phyloP scores from a whole-genome alignment of 2,113 vertebrate genomes.

The Xenopus borealis region DNA sequence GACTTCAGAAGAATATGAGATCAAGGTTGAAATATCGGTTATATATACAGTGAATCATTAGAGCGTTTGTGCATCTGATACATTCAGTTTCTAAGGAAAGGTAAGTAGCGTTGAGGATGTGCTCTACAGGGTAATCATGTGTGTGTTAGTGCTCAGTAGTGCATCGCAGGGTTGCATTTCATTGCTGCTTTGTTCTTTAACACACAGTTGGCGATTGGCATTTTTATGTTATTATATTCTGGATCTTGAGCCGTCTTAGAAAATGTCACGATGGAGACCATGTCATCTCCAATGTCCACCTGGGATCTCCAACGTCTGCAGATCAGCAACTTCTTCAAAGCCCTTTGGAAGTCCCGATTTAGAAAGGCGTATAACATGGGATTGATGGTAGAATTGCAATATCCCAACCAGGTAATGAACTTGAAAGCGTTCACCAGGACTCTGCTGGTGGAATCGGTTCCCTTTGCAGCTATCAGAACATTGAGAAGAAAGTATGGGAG shows the following conservation, averaged over 20 bases:
- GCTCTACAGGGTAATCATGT: no score
- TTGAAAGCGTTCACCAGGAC: conserved; percentile 58
- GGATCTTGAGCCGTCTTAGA: conserved; percentile 64
- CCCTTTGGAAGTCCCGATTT: conserved; percentile 66
- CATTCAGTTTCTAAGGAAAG: no score
- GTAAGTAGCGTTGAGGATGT: no score
- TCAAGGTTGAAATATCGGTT: no score
- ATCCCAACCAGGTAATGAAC: conserved; percentile 65
- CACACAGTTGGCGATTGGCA: conserved; percentile 27
- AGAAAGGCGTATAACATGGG: conserved; percentile 66
- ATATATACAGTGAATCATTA: no score
- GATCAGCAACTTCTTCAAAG: conserved; percentile 71
- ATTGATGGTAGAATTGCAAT: conserved; percentile 68
- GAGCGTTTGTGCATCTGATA: no score
- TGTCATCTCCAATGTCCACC: conserved; percentile 63
- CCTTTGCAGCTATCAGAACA: conserved; percentile 69
- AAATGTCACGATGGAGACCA: conserved; percentile 67
- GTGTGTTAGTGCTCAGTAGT: conserved; percentile 17
- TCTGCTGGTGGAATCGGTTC: conserved; percentile 55
- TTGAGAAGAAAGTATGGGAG: conserved; percentile 84
- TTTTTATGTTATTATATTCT: conserved; percentile 21
- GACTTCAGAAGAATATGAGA: no score
- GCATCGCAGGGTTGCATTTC: conserved; percentile 17
- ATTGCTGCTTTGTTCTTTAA: conserved; percentile 48
- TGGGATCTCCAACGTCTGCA: conserved; percentile 63